A percentile compares a stretch with the other conserved stretches of the same genome.
phyloP scores from a whole-genome alignment of 1,140 invertebrate species.

The Prorops nasuta region DNA sequence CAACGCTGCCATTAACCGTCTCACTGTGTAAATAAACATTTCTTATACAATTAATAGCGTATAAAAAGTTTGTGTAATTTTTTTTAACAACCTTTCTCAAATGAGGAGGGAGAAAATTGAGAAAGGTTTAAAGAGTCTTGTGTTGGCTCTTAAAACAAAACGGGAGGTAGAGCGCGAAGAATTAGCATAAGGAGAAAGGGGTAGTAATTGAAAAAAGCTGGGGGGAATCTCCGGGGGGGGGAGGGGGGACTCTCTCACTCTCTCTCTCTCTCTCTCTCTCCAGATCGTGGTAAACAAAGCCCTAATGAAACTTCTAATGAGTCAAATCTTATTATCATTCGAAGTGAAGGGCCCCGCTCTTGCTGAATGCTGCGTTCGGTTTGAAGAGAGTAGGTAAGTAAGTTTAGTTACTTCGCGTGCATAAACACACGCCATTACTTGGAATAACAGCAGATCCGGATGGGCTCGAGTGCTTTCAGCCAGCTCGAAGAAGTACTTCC shows the following conservation, averaged over 20 bases:
- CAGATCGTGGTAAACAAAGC: conserved; percentile 37
- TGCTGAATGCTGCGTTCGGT: conserved; percentile 15
- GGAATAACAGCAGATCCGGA: conserved; percentile 28
- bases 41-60: no score
- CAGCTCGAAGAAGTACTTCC: conserved; percentile 11
- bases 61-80: neutral
- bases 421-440: conserved; percentile 42
- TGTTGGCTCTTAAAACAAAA: no score
- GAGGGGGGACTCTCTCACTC: no score
- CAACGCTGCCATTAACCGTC: no score
- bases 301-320: conserved; percentile 48
- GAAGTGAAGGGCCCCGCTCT: conserved; percentile 12
- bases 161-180: no score
- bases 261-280: conserved; percentile 7
- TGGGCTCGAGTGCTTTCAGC: conserved; percentile 16
- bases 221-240: no score
- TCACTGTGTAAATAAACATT: no score
- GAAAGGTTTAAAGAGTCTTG: no score
- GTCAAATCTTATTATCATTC: conserved; percentile 48
- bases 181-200: conserved; percentile 1
- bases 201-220: no score
- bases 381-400: conserved; percentile 28
- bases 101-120: neutral
- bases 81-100: neutral
- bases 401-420: conserved; percentile 42